Evolutionary conservation across 2,888 invertebrate genomes (phyloP), one percentile per base, ranked within the genome.

Genomic region (Theretra japonica): DNA sequence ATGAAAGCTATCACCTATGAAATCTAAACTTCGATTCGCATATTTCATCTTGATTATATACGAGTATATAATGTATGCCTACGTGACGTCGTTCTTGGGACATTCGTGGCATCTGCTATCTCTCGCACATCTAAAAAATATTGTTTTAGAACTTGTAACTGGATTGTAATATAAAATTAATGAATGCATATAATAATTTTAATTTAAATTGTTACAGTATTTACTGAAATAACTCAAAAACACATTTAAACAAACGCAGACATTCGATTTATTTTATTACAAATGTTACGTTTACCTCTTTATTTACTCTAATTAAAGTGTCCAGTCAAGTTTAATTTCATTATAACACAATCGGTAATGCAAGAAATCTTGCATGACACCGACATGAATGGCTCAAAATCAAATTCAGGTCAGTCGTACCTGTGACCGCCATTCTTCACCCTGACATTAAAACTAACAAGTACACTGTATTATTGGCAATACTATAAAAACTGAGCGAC

Each of bases 401-500:
- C 74, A 81, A 86, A 91, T 90, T 86, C 88, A 88, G 92, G 91
- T 90, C 91, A 90, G 77, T 79, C 83, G 82, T 82, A 82, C 85
- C 84, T 85, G 82, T 89, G 92, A 88, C 90, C 90, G 90, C 84
- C 88, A 89, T 81, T 83, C 80, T 84, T 86, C 82, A 88, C 94
- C 94, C 92, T 94, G 94, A 94, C 94, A 93, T 92, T 86, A 91
- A 90, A 90, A 88, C 65, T 80, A 78, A 84, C 79, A 77, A 84
- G 82, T 80, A 82, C 75, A 82, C 78, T 83, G 79, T 84, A 84
- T 84, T 91, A 90, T 93, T 93, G 87, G 86, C 90, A 93, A 93
- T 90, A 93, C 89, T 94, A 94, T 94, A 94, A 90, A 94, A 94
- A 82, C 87, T 84, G 79, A 86, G 83, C 86, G 87, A 91, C 91